Evolutionary conservation across 1,140 invertebrate genomes (phyloP).

Genomic region (Bombus pascuorum): DNA sequence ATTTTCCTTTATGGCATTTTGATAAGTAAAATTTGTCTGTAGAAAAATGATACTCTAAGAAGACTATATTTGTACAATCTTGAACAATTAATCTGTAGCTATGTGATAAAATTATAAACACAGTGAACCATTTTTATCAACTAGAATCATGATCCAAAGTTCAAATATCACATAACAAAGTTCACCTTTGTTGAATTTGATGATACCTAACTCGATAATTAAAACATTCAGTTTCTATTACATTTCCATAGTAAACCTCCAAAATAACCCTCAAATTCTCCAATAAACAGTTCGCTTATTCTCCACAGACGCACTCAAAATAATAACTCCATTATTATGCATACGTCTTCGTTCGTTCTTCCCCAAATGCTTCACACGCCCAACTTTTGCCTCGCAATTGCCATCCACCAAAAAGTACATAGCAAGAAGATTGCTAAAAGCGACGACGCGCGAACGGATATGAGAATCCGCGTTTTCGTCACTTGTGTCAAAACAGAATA

Average conservation of each 20-base stretch:
- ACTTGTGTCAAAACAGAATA: constrained; percentile 52
- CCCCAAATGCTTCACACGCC: background rate
- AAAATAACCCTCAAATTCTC: background rate
- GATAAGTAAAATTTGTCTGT: too few relatives aligned
- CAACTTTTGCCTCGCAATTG: background rate
- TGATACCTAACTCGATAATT: background rate
- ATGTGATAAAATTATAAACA: too few relatives aligned
- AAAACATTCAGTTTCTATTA: background rate
- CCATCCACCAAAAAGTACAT: background rate
- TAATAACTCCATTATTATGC: background rate
- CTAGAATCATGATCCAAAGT: too few relatives aligned
- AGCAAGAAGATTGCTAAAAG: background rate
- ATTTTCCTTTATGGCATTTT: too few relatives aligned
- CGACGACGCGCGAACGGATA: background rate
- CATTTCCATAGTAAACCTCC: too few relatives aligned
- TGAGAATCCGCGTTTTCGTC: constrained; percentile 37
- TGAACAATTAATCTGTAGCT: too few relatives aligned
- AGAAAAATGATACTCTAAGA: too few relatives aligned
- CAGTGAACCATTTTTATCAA: too few relatives aligned
- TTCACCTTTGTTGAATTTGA: too few relatives aligned
- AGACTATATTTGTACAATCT: too few relatives aligned
- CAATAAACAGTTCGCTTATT: too few relatives aligned
- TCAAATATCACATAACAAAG: too few relatives aligned
- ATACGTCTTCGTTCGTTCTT: background rate
- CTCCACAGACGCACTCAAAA: background rate